These are phyloP conservation scores for Vannuccia rotundouncinata DNA, from an alignment of 2,888 invertebrate genomes.

Conservation along the genomic window DNA sequence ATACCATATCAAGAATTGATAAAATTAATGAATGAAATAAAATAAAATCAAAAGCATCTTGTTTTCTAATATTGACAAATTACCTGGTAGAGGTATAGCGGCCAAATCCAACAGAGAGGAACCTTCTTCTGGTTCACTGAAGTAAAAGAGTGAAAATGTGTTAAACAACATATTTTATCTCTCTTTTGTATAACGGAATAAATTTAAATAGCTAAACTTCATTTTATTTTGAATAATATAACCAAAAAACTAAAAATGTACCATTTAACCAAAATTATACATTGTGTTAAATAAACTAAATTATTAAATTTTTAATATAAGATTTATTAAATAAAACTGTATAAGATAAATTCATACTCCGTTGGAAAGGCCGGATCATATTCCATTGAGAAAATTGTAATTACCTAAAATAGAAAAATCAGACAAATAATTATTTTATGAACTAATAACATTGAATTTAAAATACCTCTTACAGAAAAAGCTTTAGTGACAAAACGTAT, in stretches of 20 bases:
- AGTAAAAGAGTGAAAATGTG: background rate
- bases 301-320: background rate
- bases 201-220: background rate
- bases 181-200: background rate
- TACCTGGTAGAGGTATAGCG: slow-evolving; percentile 33
- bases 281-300: background rate
- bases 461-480: no score
- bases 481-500: no score
- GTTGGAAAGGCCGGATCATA: slow-evolving; percentile 39
- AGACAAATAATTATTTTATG: background rate
- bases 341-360: slow-evolving; percentile 29
- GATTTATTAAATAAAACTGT: background rate
- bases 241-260: background rate
- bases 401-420: background rate
- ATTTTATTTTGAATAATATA: background rate
- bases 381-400: slow-evolving; percentile 29
- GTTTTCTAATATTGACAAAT: no score
- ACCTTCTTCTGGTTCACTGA: slow-evolving; percentile 1
- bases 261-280: background rate
- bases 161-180: background rate
- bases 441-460: no score
- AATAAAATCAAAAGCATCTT: background rate
- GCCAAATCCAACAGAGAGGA: slow-evolving; percentile 11
- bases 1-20: background rate
- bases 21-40: background rate